Evolutionary conservation across 2,797 vertebrate genomes (phyloP).

Genomic region (Harpagifer antarcticus): DNA sequence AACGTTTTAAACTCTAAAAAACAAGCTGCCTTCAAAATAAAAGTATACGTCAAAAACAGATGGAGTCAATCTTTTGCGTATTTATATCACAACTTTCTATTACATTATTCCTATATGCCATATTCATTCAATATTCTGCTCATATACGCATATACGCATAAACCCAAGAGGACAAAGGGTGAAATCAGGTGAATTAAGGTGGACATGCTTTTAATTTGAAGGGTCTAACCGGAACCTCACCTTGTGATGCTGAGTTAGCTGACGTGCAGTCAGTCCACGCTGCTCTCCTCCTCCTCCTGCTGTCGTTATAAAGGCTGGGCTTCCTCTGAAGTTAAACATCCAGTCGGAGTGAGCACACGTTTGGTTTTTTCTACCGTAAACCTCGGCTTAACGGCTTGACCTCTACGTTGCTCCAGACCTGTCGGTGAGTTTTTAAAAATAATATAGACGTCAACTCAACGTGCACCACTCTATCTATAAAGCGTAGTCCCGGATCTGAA

Average conservation of each 20-base stretch:
- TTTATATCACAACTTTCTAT: neutral
- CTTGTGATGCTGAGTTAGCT: neutral
- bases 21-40: slow-evolving; percentile 27
- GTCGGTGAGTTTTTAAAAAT: slow-evolving; percentile 55
- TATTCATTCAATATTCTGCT: neutral
- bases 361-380: fast-evolving
- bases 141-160: neutral
- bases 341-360: neutral
- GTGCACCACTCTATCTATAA: neutral
- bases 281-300: neutral
- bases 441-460: neutral
- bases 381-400: slow-evolving; percentile 8
- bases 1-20: neutral
- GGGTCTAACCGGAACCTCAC: neutral
- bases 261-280: no score
- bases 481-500: neutral
- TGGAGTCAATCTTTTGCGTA: no score
- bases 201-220: neutral
- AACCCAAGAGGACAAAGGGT: neutral
- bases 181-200: fast-evolving
- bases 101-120: neutral
- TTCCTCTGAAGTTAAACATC: neutral
- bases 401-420: neutral
- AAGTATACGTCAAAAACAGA: neutral
- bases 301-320: slow-evolving; percentile 12